Percentiles rank a stretch among this genome's conserved stretches.
These are phyloP conservation scores for Esperia sulphurella DNA, from an alignment of 2,888 invertebrate genomes.

Conservation along the genomic window DNA sequence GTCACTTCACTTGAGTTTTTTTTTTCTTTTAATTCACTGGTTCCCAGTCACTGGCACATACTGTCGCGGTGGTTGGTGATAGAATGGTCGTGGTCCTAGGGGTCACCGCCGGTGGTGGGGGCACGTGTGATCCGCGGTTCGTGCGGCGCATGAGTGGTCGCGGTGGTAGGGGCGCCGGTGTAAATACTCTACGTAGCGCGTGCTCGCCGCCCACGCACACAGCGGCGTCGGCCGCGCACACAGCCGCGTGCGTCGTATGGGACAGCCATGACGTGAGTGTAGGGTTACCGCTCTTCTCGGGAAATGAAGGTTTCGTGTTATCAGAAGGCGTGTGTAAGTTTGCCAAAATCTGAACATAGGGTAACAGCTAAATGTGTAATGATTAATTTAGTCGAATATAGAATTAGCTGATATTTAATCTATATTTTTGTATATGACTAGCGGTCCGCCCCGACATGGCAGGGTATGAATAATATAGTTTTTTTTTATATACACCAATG, in stretches of 20 bases:
- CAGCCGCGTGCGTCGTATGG: constrained; percentile 18
- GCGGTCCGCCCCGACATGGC: constrained; percentile 17
- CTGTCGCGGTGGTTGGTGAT: constrained; percentile 41
- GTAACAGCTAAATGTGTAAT: no score
- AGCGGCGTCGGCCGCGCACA: constrained; percentile 29
- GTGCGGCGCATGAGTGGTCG: constrained; percentile 74
- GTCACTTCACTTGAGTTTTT: constrained; percentile 60
- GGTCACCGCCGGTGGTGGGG: constrained; percentile 55
- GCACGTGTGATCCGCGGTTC: constrained; percentile 71
- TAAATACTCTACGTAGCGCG: constrained; percentile 73
- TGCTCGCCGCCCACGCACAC: constrained; percentile 63
- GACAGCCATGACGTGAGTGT: constrained; percentile 28
- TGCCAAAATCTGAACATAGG: no score
- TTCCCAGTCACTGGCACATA: constrained; percentile 67
- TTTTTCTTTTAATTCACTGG: constrained; percentile 41
- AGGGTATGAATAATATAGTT: no score
- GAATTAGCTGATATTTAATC: no score
- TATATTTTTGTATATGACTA: no score
- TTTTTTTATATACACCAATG: no score
- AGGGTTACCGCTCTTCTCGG: background rate
- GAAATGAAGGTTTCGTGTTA: background rate
- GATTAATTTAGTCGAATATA: no score
- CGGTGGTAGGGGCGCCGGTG: constrained; percentile 73
- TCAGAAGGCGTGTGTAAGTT: no score
- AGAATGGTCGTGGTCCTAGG: constrained; percentile 36